phyloP scores from a whole-genome alignment of 2,113 vertebrate species.

The Zeus faber region DNA sequence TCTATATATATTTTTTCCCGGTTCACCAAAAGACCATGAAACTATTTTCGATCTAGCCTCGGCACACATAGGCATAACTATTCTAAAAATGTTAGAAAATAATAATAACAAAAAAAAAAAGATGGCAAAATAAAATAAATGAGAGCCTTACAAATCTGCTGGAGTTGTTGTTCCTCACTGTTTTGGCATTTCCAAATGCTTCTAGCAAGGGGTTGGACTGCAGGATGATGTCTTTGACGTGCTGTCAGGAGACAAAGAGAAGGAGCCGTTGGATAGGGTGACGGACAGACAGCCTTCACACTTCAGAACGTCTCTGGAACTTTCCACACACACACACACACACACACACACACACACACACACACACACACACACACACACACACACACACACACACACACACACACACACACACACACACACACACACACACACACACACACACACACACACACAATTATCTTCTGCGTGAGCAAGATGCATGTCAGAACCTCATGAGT shows the following conservation, averaged over 20 bases:
- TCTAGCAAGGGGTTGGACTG: conserved; percentile 96
- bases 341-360: no score
- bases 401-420: conserved; percentile 29
- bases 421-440: conserved; percentile 19
- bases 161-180: conserved; percentile 97
- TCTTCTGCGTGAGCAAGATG: conserved; percentile 49
- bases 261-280: conserved; percentile 29
- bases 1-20: conserved; percentile 23
- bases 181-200: conserved; percentile 97
- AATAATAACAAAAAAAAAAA: conserved; percentile 1
- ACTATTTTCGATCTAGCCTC: conserved; percentile 5
- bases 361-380: no score
- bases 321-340: conserved; percentile 46
- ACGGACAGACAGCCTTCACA: conserved; percentile 39
- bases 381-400: conserved; percentile 16
- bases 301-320: conserved; percentile 37
- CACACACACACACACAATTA: conserved; percentile 62
- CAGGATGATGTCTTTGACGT: conserved; percentile 97
- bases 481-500: conserved; percentile 59
- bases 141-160: conserved; percentile 91
- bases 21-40: conserved; percentile 9
- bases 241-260: conserved; percentile 72
- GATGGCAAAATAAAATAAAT: not conserved
- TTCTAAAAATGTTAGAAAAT: conserved; percentile 18
- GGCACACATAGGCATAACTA: not conserved